Conservation (phyloP, 2,113 vertebrate species). For the Oncorhynchus masou region DNA sequence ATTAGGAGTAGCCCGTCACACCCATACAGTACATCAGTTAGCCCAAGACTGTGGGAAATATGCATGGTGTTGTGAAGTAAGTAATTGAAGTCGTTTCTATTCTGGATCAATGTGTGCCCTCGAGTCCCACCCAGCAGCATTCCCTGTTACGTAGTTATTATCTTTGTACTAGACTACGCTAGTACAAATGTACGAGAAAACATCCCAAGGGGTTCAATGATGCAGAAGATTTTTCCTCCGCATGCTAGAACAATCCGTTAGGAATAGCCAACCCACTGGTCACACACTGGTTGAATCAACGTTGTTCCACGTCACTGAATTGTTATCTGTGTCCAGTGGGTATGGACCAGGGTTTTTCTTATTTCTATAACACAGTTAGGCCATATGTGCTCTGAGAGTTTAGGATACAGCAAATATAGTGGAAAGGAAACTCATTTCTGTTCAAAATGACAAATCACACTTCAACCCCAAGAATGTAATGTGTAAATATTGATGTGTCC, state of each 20-base stretch:
- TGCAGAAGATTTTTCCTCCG: constrained; percentile 16
- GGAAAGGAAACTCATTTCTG: too few relatives aligned
- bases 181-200: constrained; percentile 11
- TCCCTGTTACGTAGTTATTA: constrained; percentile 57
- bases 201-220: constrained; percentile 42
- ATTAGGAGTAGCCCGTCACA: constrained; percentile 64
- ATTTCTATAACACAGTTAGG: too few relatives aligned
- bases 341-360: neutral
- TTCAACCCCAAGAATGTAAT: neutral
- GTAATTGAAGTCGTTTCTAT: neutral
- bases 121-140: neutral
- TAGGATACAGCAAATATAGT: too few relatives aligned
- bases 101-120: too few relatives aligned
- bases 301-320: neutral
- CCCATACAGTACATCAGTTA: constrained; percentile 53
- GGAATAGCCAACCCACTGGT: neutral
- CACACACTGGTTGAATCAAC: too few relatives aligned
- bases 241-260: neutral
- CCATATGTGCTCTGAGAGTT: too few relatives aligned
- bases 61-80: constrained; percentile 15
- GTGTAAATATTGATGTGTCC: neutral
- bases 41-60: constrained; percentile 29
- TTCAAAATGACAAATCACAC: too few relatives aligned
- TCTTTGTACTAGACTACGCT: constrained; percentile 15
- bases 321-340: neutral